phyloP scores from a whole-genome alignment of 2,113 vertebrate genomes.

The Erythrolamprus reginae region DNA sequence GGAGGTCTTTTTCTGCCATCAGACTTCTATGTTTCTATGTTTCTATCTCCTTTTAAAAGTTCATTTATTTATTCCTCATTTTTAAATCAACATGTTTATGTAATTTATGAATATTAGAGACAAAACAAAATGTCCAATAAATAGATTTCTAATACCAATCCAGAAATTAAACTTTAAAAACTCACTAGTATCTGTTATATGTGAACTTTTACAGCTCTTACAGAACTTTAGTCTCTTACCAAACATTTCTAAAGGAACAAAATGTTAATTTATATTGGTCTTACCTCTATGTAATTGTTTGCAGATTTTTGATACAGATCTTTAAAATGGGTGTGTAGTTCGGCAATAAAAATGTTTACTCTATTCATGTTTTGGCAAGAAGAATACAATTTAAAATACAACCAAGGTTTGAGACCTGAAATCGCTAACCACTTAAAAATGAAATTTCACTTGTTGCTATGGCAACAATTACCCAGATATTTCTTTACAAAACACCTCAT shows the following conservation, averaged over 20 bases:
- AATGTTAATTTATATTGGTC: background rate
- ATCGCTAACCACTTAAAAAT: background rate
- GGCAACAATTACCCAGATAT: background rate
- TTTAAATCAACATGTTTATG: background rate
- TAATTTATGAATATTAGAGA: background rate
- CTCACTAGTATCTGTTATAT: background rate
- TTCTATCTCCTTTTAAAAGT: background rate
- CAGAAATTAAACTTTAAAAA: background rate
- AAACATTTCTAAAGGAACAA: background rate
- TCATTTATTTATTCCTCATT: background rate
- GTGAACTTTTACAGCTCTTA: background rate
- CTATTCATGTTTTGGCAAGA: background rate
- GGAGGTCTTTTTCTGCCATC: too few relatives aligned
- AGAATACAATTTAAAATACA: background rate
- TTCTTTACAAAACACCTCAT: background rate
- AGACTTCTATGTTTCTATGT: too few relatives aligned
- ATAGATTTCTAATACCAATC: background rate
- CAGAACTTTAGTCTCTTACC: background rate
- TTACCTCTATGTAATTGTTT: background rate
- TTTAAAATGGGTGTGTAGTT: background rate
- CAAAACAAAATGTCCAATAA: background rate
- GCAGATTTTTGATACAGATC: background rate
- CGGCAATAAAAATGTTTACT: background rate
- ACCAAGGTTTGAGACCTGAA: background rate
- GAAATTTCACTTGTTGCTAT: background rate